Evolutionary conservation across 2,113 vertebrate species (phyloP), one percentile per base, ranked within the genome.

Genomic region (Pampusana beccarii): DNA sequence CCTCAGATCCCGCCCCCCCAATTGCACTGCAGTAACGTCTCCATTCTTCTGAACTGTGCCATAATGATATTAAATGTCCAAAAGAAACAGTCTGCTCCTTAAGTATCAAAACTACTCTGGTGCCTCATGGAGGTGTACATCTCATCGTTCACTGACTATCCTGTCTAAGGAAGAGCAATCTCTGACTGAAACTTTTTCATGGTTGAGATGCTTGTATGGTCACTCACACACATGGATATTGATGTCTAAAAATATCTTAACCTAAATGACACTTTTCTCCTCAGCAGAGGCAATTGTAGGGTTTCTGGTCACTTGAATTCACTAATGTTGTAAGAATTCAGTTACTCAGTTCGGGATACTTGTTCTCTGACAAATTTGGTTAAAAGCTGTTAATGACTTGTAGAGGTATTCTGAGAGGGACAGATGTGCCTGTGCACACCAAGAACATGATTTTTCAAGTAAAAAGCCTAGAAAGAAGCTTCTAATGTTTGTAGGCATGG

Each of bases 241-340:
- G 44, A 19, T 3, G 2, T 62, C 71, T 67, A 46, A 89, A 86
- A 90, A 48, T 46, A 38, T 3, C 21, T 56, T 66, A 11, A 50
- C 54, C 34, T 40, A 82, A 64, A 60, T 53, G 24, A 40, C 5
- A 7, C 4, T 91, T 11, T 78, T 56, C 38, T 71, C 46, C 48
- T 74, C 29, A 77, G 36, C 50, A 88, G 66, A 65, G 36, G 14
- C 20, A 73, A 4, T 33, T 69, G 6, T 53, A 56, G 54, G 33
- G 14, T n/a, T 92, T 86, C 46, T 80, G 48, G 44, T 77, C 62
- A 40, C 44, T 86, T 65, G 38, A 65, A 82, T 88, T 90, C 24
- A 44, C 65, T 74, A 13, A 34, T 50, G 21, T 16, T 67, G 25
- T 87, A 61, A 75, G 70, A 83, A 36, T 70, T 70, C 48, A 9